Evolutionary conservation across 2,888 invertebrate genomes (phyloP).

Genomic region (Eupithecia vulgata): DNA sequence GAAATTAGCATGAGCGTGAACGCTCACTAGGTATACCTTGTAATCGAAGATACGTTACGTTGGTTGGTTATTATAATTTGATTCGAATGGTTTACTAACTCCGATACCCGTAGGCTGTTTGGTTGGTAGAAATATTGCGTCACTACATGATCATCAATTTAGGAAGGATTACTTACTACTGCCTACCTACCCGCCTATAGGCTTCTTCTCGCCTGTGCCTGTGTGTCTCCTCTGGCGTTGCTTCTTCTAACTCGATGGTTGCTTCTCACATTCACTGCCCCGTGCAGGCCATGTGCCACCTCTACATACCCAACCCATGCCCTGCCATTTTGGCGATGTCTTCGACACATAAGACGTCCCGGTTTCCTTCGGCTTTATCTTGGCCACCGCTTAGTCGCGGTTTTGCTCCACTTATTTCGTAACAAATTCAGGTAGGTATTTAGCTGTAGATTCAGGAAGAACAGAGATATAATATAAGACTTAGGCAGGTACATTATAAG

Average conservation of each 20-base stretch:
- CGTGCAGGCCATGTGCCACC: no score
- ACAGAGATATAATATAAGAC: background rate
- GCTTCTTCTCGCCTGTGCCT: background rate
- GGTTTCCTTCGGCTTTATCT: background rate
- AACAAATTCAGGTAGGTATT: background rate
- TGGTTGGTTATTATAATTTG: background rate
- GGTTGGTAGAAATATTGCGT: conserved; percentile 1
- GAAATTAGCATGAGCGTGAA: conserved; percentile 39
- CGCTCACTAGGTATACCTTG: conserved; percentile 11
- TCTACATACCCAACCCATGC: background rate
- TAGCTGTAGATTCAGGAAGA: background rate
- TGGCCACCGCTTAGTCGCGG: background rate
- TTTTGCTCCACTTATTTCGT: background rate
- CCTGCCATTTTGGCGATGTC: background rate
- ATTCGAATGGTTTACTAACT: conserved; percentile 29
- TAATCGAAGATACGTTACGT: background rate
- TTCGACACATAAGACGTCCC: background rate
- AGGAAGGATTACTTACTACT: background rate
- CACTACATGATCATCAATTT: background rate
- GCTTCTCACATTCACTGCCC: background rate
- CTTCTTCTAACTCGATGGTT: no score
- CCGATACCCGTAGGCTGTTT: conserved; percentile 4
- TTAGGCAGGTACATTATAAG: no score
- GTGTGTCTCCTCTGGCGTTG: background rate
- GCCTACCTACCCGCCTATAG: background rate